Evolutionary conservation across 2,888 invertebrate genomes (phyloP).

Genomic region (Lasioglossum figueresi): DNA sequence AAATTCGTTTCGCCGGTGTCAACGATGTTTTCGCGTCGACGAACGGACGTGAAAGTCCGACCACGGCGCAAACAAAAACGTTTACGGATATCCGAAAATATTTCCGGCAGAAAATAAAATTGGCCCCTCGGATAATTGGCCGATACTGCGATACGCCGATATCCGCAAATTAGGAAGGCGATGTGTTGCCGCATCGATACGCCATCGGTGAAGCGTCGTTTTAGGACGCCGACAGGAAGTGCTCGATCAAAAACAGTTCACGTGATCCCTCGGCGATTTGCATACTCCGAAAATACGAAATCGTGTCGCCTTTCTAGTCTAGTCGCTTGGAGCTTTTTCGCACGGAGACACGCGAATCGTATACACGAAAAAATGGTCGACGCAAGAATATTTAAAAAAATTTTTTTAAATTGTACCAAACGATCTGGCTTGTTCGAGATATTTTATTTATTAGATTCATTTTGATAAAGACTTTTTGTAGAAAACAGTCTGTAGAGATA

Average conservation of each 20-base stretch:
- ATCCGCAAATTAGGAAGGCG: constrained; percentile 28
- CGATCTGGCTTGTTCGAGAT: background rate
- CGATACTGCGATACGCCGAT: background rate
- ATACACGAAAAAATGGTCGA: background rate
- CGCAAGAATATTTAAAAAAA: background rate
- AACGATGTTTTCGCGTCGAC: background rate
- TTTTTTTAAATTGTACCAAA: background rate
- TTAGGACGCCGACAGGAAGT: background rate
- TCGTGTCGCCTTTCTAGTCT: background rate
- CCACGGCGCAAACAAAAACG: background rate
- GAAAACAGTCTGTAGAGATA: background rate
- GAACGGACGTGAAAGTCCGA: constrained; percentile 8
- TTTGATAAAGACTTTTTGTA: background rate
- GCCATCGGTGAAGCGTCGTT: background rate
- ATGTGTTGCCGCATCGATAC: constrained; percentile 14
- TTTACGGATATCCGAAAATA: constrained; percentile 12
- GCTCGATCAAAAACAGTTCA: constrained; percentile 5
- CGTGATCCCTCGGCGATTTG: constrained; percentile 1
- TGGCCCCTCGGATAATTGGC: constrained; percentile 43
- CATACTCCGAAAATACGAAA: background rate
- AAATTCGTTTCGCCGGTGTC: background rate
- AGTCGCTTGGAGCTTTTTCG: background rate
- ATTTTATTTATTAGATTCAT: background rate
- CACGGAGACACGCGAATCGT: background rate
- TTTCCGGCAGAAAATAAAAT: constrained; percentile 28